Percentiles rank a stretch among this genome's conserved stretches.
Conservation (phyloP, 30 jellyfish, hydroid and myxozoan genomes). For the Aurelia aurita region DNA sequence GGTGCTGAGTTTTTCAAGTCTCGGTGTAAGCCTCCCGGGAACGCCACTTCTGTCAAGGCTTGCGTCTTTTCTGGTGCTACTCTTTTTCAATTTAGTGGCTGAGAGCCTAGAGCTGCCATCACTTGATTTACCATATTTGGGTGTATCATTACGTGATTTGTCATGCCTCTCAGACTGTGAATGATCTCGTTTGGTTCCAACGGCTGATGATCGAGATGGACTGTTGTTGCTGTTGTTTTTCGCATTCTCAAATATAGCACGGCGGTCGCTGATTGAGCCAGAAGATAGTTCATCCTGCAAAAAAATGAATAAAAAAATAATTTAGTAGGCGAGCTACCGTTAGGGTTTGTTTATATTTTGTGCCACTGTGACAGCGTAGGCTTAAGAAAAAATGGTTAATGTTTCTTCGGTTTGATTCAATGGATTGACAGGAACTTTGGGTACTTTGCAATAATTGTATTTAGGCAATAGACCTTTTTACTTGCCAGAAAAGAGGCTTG, state of each 20-base stretch:
- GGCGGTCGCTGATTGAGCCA: constrained; percentile 63
- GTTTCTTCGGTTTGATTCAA: too few relatives aligned
- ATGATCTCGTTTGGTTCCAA: neutral
- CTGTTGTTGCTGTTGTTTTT: too few relatives aligned
- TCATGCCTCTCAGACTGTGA: neutral
- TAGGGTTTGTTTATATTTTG: too few relatives aligned
- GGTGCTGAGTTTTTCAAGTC: constrained; percentile 20
- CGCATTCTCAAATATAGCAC: constrained; percentile 60
- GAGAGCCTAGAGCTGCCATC: neutral
- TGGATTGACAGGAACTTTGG: too few relatives aligned
- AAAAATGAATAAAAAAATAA: too few relatives aligned
- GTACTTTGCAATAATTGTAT: too few relatives aligned
- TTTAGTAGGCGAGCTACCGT: too few relatives aligned
- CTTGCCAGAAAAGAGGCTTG: too few relatives aligned
- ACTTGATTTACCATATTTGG: neutral
- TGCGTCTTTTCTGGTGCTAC: constrained; percentile 48
- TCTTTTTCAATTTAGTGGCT: constrained; percentile 27
- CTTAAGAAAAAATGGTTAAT: too few relatives aligned
- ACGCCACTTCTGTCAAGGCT: constrained; percentile 13
- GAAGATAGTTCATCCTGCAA: constrained; percentile 27
- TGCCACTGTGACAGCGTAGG: too few relatives aligned
- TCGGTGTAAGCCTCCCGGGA: constrained; percentile 9
- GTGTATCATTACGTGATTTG: neutral
- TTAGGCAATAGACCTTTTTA: too few relatives aligned
- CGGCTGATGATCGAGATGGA: too few relatives aligned